phyloP scores from a whole-genome alignment of 2,797 vertebrate species.

The Karalla daura region DNA sequence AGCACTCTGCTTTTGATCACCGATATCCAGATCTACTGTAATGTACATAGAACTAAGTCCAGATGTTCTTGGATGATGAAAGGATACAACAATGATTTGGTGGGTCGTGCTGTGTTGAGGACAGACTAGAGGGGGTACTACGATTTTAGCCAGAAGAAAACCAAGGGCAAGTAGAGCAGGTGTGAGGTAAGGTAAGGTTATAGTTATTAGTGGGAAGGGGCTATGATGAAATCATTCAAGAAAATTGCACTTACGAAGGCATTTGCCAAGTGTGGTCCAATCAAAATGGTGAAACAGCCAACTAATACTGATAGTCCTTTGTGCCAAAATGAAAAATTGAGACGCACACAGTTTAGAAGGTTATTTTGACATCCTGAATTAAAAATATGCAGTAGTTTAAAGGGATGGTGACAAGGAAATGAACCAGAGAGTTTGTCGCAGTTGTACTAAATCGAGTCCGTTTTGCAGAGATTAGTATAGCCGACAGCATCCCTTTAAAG shows the following conservation, averaged over 20 bases:
- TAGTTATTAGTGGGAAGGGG: no score
- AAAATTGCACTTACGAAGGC: background rate
- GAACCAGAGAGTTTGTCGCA: background rate
- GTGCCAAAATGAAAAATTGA: background rate
- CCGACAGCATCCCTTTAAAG: conserved; percentile 23
- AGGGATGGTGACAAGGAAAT: background rate
- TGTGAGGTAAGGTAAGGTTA: no score
- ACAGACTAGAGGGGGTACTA: no score
- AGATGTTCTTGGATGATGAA: background rate
- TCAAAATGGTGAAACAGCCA: background rate
- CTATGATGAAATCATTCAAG: background rate
- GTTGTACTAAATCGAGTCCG: background rate
- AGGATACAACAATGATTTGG: no score
- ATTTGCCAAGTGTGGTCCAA: background rate
- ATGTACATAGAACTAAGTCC: no score
- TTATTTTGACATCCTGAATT: conserved; percentile 1
- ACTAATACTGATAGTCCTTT: background rate
- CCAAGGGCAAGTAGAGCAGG: no score
- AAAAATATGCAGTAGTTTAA: background rate
- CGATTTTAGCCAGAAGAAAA: no score
- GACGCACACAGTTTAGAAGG: background rate
- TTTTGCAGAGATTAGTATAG: conserved; percentile 29
- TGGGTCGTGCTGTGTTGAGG: no score
- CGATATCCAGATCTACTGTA: no score
- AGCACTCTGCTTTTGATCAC: no score